phyloP scores from a whole-genome alignment of 2,113 vertebrate species.

The Toxotes jaculatrix region DNA sequence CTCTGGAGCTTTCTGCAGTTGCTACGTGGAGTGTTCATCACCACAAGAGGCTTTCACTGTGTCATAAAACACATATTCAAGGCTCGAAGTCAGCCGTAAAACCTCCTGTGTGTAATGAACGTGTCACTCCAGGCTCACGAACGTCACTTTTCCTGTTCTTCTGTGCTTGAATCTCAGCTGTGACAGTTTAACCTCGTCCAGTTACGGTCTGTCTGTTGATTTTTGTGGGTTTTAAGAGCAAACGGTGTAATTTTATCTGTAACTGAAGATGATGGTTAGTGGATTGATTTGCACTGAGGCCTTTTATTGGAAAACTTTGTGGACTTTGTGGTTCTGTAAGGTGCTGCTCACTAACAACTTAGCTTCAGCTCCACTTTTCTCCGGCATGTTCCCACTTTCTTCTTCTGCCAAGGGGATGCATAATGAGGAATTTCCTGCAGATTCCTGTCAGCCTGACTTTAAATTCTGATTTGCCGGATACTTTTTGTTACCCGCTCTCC shows the following conservation, averaged over 20 bases:
- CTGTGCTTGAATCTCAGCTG: neutral
- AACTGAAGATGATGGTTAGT: neutral
- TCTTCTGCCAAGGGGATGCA: neutral
- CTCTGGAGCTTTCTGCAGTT: neutral
- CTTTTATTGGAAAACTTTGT: neutral
- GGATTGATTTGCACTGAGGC: neutral
- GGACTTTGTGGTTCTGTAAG: neutral
- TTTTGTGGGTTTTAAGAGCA: neutral
- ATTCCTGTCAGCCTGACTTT: neutral
- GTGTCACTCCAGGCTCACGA: neutral
- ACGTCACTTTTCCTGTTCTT: neutral
- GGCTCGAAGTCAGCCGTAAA: neutral
- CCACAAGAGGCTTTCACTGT: neutral
- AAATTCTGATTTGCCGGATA: neutral
- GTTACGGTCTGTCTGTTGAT: neutral
- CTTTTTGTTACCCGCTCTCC: neutral
- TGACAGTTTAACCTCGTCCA: neutral
- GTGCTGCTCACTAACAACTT: neutral
- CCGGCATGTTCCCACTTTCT: neutral
- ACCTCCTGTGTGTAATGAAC: neutral
- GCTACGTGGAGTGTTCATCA: no score
- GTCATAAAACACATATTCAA: neutral
- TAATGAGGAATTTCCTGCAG: conserved; percentile 44
- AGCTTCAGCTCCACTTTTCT: neutral
- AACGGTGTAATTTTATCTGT: neutral